phyloP scores from a whole-genome alignment of 2,888 invertebrate genomes.

The Rhyacophila evoluta region DNA sequence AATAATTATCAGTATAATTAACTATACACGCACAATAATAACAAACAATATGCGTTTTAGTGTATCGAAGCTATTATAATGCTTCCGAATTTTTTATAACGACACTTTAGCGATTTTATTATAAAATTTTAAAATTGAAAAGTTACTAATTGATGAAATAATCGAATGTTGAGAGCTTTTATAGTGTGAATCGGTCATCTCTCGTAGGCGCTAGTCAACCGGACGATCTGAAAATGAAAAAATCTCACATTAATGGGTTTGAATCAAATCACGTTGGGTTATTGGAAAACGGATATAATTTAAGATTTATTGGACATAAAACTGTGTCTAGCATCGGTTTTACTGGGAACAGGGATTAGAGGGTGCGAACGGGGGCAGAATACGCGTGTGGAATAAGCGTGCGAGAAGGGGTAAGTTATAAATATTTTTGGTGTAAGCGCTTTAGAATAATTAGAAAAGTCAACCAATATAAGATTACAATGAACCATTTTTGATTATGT shows the following conservation, averaged over 20 bases:
- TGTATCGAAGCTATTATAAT: not conserved
- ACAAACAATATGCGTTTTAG: not conserved
- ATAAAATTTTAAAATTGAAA: not conserved
- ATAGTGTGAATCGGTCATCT: not conserved
- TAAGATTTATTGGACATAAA: conserved; percentile 24
- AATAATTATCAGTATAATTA: not conserved
- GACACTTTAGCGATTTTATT: not conserved
- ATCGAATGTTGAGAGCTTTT: not conserved
- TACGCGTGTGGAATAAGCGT: not conserved
- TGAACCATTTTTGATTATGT: no score
- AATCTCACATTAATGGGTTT: not conserved
- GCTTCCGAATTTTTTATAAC: not conserved
- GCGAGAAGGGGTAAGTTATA: not conserved
- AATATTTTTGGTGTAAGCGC: no score
- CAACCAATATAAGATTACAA: no score
- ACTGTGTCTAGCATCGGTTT: conserved; percentile 22
- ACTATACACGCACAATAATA: not conserved
- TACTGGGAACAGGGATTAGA: not conserved
- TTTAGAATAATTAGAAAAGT: no score
- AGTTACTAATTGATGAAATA: not conserved
- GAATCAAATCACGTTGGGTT: conserved; percentile 22
- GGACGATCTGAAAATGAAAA: not conserved
- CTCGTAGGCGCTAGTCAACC: not conserved
- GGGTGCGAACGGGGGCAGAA: not conserved
- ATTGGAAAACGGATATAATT: conserved; percentile 22